Base-by-base conservation (phyloP, 2,113 vertebrate species). In the Oriolus oriolus region DNA sequence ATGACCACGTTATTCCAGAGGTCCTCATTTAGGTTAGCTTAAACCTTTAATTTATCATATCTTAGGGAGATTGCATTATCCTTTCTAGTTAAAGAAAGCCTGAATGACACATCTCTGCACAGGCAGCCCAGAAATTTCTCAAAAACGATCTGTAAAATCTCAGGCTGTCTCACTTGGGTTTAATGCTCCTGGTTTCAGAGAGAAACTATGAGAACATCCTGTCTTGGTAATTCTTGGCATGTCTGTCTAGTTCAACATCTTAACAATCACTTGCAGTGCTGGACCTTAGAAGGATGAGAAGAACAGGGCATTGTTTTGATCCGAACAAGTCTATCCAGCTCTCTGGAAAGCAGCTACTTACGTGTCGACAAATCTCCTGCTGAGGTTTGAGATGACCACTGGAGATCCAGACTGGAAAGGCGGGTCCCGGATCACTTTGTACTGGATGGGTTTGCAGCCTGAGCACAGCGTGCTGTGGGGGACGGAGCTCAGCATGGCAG, bases 401-500 rank as follows among this genome's bases (percentile, higher is more conserved):
- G 97, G 97, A 42, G 97, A 93, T 9, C 98, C 98, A 9, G 97
- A 97, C 53, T 91, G 97, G 94, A 99, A 99, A 11, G 98, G 95
- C 27, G 99, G 99, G 10, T 99, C 98, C 27, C 99, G 98, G 50
- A 98, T 82, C 50, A 99, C 98, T 54, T 98, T 99, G 97, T 99
- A 99, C 23, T 91, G 97, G 65, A 99, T 97, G 7, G 99, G 98
- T 75, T 97, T 98, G 93, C 99, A 99, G 42, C 96, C 93, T 2
- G 84, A 84, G 35, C 99, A 99, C 54, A 98, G 97, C 0, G 80
- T 86, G 90, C 98, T 99, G 92, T 99, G 97, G 1, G 98, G 97
- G 41, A 98, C 91, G 13, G 99, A 99, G 45, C 98, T 98, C 94
- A 99, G 95, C 97, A 99, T 98, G 77, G 98, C 99, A 8, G 99